Evolutionary conservation across 2,797 vertebrate genomes (phyloP).

Genomic region (Enteromius radiatus): DNA sequence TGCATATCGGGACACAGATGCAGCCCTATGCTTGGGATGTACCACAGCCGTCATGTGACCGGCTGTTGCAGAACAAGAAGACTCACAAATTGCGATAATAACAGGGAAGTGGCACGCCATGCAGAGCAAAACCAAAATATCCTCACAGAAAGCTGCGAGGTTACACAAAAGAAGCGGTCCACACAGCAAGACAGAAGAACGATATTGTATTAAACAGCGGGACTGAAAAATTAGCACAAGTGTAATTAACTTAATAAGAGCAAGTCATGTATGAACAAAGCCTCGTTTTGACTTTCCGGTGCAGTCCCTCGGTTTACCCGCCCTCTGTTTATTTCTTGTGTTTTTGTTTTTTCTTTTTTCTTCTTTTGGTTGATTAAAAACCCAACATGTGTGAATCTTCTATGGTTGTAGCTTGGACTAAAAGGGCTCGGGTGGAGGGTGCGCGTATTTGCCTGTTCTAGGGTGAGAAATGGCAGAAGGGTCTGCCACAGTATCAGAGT

Average conservation of each 20-base stretch:
- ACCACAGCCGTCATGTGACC: slow-evolving; percentile 1
- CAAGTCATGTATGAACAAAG: slow-evolving; percentile 39
- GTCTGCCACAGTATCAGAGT: slow-evolving; percentile 64
- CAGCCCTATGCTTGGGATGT: slow-evolving; percentile 14
- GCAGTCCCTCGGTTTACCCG: slow-evolving; percentile 25
- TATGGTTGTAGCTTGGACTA: slow-evolving; percentile 53
- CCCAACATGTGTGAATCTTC: slow-evolving; percentile 35
- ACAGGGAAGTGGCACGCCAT: slow-evolving; percentile 22
- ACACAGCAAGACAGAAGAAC: slow-evolving; percentile 35
- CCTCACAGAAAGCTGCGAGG: slow-evolving; percentile 34
- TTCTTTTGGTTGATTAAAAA: slow-evolving; percentile 44
- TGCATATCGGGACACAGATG: neutral
- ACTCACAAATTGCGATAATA: slow-evolving; percentile 34
- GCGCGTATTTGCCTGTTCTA: slow-evolving; percentile 39
- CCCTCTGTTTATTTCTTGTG: slow-evolving; percentile 35
- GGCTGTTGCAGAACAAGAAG: slow-evolving; percentile 35
- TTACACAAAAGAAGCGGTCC: slow-evolving; percentile 42
- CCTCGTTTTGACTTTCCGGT: slow-evolving; percentile 36
- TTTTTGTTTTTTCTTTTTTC: slow-evolving; percentile 1
- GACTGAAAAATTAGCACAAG: slow-evolving; percentile 46
- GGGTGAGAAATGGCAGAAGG: slow-evolving; percentile 27
- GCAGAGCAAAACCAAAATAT: slow-evolving; percentile 50
- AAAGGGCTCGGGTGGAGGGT: slow-evolving; percentile 51
- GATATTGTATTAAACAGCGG: slow-evolving; percentile 37
- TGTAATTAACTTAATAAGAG: slow-evolving; percentile 46